Percentiles rank a stretch among this genome's conserved stretches.
Evolutionary conservation across 2,888 invertebrate genomes (phyloP).

Genomic region (Hyppa rectilinea): DNA sequence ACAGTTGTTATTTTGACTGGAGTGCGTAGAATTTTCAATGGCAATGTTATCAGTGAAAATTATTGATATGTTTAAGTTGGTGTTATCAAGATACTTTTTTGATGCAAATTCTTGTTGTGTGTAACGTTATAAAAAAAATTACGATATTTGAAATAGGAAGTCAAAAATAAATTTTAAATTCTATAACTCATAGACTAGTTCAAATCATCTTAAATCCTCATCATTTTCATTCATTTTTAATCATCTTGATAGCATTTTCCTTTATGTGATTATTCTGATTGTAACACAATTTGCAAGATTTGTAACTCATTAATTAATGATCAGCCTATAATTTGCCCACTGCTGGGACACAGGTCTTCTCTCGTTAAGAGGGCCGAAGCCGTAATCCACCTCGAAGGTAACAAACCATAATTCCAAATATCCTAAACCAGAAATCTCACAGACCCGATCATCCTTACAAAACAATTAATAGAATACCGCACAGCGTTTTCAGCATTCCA

Average conservation of each 20-base stretch:
- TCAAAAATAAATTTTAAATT: neutral
- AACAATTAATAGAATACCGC: constrained; percentile 7
- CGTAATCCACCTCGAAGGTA: no score
- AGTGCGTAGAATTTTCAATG: neutral
- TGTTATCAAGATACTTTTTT: neutral
- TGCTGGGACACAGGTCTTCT: no score
- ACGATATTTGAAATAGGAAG: neutral
- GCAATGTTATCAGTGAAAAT: neutral
- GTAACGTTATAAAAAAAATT: no score
- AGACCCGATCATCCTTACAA: neutral
- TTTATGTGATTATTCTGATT: neutral
- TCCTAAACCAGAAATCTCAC: neutral
- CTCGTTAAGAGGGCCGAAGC: no score
- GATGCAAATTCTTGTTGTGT: neutral
- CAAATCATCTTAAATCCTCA: no score
- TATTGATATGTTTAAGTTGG: neutral
- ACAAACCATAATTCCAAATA: neutral
- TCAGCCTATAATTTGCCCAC: no score
- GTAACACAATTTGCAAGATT: no score
- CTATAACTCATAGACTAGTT: neutral
- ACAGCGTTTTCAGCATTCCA: constrained; percentile 3
- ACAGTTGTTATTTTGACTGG: neutral
- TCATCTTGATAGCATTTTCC: neutral
- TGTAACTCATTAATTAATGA: no score
- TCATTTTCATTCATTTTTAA: no score